Percentiles rank a stretch among this genome's conserved stretches.
Conservation (phyloP, 2,888 invertebrate species). For the Calliscelio sp. region DNA sequence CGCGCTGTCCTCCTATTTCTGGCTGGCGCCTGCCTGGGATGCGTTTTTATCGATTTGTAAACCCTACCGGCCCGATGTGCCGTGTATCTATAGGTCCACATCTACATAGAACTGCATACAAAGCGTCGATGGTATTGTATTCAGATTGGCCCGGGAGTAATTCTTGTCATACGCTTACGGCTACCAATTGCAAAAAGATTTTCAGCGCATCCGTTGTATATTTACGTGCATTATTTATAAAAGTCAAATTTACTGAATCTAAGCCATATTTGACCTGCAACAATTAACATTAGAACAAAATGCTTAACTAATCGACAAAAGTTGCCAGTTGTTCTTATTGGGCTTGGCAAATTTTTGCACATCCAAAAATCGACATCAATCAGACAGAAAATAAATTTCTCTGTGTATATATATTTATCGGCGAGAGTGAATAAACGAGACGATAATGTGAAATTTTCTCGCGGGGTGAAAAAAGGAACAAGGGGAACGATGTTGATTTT, state of each 20-base stretch:
- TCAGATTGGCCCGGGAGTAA: conserved; percentile 85
- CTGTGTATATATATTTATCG: background rate
- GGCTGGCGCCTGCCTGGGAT: conserved; percentile 86
- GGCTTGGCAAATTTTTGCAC: too few relatives aligned
- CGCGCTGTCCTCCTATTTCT: conserved; percentile 79
- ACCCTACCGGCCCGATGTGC: conserved; percentile 82
- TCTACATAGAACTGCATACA: conserved; percentile 74
- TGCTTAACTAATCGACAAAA: too few relatives aligned
- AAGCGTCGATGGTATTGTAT: conserved; percentile 85
- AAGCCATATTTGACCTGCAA: too few relatives aligned
- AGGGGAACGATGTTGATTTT: conserved; percentile 43
- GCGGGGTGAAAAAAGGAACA: background rate
- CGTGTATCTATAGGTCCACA: conserved; percentile 78
- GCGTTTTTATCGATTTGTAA: conserved; percentile 86
- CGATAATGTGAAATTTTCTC: conserved; percentile 19
- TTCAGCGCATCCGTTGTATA: conserved; percentile 52
- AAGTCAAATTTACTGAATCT: conserved; percentile 53
- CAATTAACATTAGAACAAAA: too few relatives aligned
- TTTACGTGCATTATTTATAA: conserved; percentile 59
- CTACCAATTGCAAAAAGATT: conserved; percentile 72
- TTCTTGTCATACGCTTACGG: conserved; percentile 79
- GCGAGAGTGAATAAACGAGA: conserved; percentile 7
- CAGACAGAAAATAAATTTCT: too few relatives aligned
- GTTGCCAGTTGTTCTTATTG: too few relatives aligned
- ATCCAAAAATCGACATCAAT: too few relatives aligned